phyloP scores from a whole-genome alignment of 2,797 vertebrate genomes.

The Poecilia wingei region DNA sequence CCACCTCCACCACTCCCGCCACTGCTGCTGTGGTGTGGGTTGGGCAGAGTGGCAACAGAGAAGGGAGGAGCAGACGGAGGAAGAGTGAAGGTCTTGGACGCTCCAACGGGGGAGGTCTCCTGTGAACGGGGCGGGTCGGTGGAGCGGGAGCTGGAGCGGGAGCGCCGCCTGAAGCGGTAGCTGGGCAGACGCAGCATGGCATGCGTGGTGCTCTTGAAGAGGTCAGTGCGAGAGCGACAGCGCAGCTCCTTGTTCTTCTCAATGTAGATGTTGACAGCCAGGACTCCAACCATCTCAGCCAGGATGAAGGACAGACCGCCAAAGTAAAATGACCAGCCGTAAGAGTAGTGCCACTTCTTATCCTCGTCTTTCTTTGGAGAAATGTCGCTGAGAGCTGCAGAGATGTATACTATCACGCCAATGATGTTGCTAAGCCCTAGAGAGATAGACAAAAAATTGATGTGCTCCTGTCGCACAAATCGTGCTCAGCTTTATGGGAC shows the following conservation, averaged over 20 bases:
- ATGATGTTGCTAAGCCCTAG: slow-evolving; percentile 95
- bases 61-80: slow-evolving; percentile 82
- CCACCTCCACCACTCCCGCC: slow-evolving; percentile 73
- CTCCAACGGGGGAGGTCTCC: slow-evolving; percentile 84
- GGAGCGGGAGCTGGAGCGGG: slow-evolving; percentile 87
- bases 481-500: slow-evolving; percentile 24
- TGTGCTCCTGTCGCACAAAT: slow-evolving; percentile 39
- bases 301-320: slow-evolving; percentile 93
- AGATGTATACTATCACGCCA: slow-evolving; percentile 96
- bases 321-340: slow-evolving; percentile 96
- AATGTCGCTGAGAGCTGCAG: slow-evolving; percentile 91
- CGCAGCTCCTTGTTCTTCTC: slow-evolving; percentile 93
- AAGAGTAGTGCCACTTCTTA: slow-evolving; percentile 94
- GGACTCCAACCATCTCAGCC: slow-evolving; percentile 93
- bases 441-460: slow-evolving; percentile 14
- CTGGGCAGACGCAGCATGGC: slow-evolving; percentile 90
- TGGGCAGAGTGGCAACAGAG: slow-evolving; percentile 91
- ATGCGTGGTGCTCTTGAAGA: slow-evolving; percentile 87
- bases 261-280: slow-evolving; percentile 95
- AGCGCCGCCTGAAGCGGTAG: slow-evolving; percentile 90
- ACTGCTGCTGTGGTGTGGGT: slow-evolving; percentile 82
- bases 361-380: slow-evolving; percentile 92
- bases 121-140: slow-evolving; percentile 88
- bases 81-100: slow-evolving; percentile 80
- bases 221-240: slow-evolving; percentile 89